Evolutionary conservation across 2,888 invertebrate species (phyloP).

Genomic region (Adelognathus sp.): DNA sequence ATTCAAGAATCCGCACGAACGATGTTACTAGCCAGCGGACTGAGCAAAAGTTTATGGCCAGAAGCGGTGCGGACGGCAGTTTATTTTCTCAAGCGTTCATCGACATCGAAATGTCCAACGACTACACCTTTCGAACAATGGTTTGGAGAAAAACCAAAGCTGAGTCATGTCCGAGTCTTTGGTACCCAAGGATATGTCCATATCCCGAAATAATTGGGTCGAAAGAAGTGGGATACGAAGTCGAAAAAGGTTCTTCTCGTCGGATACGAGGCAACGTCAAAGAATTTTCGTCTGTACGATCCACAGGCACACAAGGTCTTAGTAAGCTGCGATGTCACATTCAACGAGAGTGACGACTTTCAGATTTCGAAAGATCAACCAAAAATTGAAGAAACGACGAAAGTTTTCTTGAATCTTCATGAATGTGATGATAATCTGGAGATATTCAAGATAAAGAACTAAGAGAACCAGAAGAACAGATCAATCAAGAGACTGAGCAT

Average conservation of each 20-base stretch:
- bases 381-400: background rate
- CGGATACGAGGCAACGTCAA: background rate
- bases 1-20: slow-evolving; percentile 58
- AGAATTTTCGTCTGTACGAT: background rate
- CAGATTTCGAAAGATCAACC: background rate
- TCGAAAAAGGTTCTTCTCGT: background rate
- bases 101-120: background rate
- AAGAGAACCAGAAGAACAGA: too few species aligned
- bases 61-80: background rate
- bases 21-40: slow-evolving; percentile 39
- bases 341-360: background rate
- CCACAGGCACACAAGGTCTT: background rate
- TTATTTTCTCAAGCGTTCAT: too few species aligned
- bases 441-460: too few species aligned
- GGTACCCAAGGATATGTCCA: background rate
- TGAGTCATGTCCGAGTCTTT: background rate
- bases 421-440: too few species aligned
- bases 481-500: too few species aligned
- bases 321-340: background rate
- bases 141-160: background rate
- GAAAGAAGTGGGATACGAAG: background rate
- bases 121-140: background rate
- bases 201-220: background rate
- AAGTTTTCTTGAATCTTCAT: too few species aligned
- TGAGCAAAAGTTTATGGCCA: slow-evolving; percentile 1